Base-by-base conservation (phyloP, 1,140 invertebrate genomes). In the Brachionus plicatilis region DNA sequence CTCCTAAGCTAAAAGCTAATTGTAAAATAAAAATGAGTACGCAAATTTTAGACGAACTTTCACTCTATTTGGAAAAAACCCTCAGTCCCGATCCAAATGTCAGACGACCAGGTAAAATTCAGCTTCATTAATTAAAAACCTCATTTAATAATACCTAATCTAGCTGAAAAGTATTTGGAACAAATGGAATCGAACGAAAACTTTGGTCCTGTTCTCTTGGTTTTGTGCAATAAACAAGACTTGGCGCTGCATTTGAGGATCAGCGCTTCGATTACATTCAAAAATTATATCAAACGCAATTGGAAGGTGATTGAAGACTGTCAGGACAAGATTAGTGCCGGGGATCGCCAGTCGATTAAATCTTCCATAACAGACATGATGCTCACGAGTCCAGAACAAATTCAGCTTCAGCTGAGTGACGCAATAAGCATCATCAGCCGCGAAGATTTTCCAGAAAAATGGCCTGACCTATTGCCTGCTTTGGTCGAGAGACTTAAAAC, bases 281-380 rank as follows among this genome's bases (percentile, higher is more conserved):
- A 99, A 89, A 99, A 99, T 90, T 97, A 94, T 89, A 93, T 98
- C 6, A 98, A 97, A 89, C 91, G 95, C 80, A 96, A 98, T 90
- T 99, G 97, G 97, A 91, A 91, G 92, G 92, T 33, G 50, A 53
- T 37, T 72, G 94, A 94, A 90, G 95, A 96, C 90, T 88, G 85
- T 9, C 90, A 91, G 6, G 93, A 97, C 90, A 92, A 93, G 85
- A 96, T 98, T 86, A 93, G 95, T 88, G 88, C 88, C 65, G 91
- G 92, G 85, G 96, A 98, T 89, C 90, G 96, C 79, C 90, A 90
- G 41, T 91, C 93, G 0, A 93, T 98, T 60, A 97, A 97, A 90
- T 91, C 92, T 27, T 90, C 94, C 0, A 97, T 99, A 87, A 94
- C 98, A 6, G 93, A 93, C 85, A 89, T 98, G 11, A 98, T 99